Evolutionary conservation across 1,140 invertebrate genomes (phyloP), one percentile per base, ranked within the genome.

Genomic region (Orchestia grillus): DNA sequence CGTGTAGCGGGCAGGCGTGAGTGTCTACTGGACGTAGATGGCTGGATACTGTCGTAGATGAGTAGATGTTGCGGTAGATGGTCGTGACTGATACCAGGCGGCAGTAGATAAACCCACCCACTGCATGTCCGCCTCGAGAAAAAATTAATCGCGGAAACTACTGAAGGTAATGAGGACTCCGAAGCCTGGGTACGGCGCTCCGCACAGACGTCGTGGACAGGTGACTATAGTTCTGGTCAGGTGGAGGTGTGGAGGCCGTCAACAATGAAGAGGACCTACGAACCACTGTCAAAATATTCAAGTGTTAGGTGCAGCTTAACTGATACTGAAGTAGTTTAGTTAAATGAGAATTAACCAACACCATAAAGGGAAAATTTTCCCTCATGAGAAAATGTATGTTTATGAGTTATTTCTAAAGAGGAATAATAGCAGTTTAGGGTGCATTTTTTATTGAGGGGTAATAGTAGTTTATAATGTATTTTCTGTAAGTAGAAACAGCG

Each of bases 31-130:
- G 88, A 42, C 88, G 88, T 90, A 90, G 88, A 90, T 90, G 88
- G 43, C 41, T 90, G 43, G 88, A 90, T 90, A 90, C 88, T 42
- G 88, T 41, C 41, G 88, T 90, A 90, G 88, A 90, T 90, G 88
- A 90, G 41, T 90, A 44, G 41, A 90, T 90, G 88, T 44, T 90
- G 88, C 88, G 88, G 88, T 90, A 90, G 88, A 90, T 90, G 88
- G 88, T 90, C 88, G 88, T 90, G 43, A 90, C 88, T 90, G 88
- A 90, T 90, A 90, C 41, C n/a, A 90, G 62, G 15, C 41, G 41
- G 43, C 88, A 44, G 88, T 90, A 90, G 88, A 90, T 90, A 90
- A 44, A 44, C 62, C 62, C 62, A 36, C 62, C 62, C 62, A 77
- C 62, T 77, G 62, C 62, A 77, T 77, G 62, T 77, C 36, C 62